Evolutionary conservation across 1,140 invertebrate genomes (phyloP), one percentile per base, ranked within the genome.

Genomic region (Temnothorax curvispinosus): DNA sequence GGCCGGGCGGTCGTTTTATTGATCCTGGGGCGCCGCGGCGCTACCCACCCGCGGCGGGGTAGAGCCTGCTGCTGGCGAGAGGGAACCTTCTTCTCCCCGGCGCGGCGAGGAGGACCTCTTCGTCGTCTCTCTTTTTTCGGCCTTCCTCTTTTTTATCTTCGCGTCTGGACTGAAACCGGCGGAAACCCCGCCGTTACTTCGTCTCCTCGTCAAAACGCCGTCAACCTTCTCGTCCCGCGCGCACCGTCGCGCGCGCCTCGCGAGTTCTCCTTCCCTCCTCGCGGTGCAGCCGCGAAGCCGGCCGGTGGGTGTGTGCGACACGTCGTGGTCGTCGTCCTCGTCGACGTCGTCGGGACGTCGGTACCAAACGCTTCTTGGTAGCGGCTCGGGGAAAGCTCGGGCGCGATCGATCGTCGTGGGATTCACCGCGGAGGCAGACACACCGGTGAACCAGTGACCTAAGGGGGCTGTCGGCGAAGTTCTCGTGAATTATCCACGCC

Each of bases 21-120:
- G 94, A 95, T 95, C 93, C 94, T 94, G 94, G 94, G 94, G 94
- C 94, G 94, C 94, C 94, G 94, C 94, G 94, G 94, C 94, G 94
- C 94, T 94, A 94, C 93, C 94, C 94, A 95, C 91, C 94, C 94
- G 94, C 94, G 93, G 94, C 89, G 90, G 90, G 89, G 75, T 87
- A 85, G 77, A 72, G 89, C 77, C 87, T 89, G 77, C 89, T 90
- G 76, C 89, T 90, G 77, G 60, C 85, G 80, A 90, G 89, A 84
- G 90, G 76, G 77, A 67, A 84, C 15, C 21, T 27, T 74, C 44
- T 86, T 90, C 62, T 88, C 35, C 69, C 27, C 62, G 69, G 67
- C 76, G 52, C 62, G 69, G 62, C 76, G 52, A 58, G 47, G 77
- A 67, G 64, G 54, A 89, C 64, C 82, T 77, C 27, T 27, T 27